A percentile compares a stretch with the other conserved stretches of the same genome.
Conservation (phyloP, 1,140 invertebrate genomes). For the Brachionus manjavacas region DNA sequence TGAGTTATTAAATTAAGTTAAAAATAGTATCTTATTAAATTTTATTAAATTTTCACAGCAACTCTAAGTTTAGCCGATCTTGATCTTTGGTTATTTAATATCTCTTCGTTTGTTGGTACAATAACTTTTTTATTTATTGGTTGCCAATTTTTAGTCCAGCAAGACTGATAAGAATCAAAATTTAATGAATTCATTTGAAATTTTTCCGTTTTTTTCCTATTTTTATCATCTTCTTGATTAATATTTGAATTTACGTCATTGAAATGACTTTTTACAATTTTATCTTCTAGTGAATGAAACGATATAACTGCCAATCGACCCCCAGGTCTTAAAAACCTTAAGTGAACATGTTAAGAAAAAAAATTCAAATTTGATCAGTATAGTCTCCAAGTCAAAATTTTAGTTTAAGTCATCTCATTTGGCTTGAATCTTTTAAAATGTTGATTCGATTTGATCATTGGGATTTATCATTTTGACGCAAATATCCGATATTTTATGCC, state of each 20-base stretch:
- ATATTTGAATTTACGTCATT: constrained; percentile 61
- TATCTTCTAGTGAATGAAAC: constrained; percentile 90
- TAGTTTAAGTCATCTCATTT: too few relatives aligned
- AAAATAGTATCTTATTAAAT: neutral
- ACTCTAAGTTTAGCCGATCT: constrained; percentile 76
- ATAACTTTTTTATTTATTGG: constrained; percentile 76
- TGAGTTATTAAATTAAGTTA: too few relatives aligned
- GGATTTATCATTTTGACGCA: too few relatives aligned
- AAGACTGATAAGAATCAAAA: constrained; percentile 63
- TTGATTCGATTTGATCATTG: too few relatives aligned
- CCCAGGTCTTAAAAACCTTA: constrained; percentile 64
- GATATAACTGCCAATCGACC: constrained; percentile 76
- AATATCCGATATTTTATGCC: too few relatives aligned
- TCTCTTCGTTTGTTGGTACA: constrained; percentile 67
- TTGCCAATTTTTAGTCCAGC: constrained; percentile 69
- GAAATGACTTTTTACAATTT: constrained; percentile 85
- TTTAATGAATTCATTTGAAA: constrained; percentile 41
- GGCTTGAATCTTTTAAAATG: too few relatives aligned
- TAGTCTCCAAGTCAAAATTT: too few relatives aligned
- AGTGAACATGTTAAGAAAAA: neutral
- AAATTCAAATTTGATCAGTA: too few relatives aligned
- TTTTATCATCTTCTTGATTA: neutral
- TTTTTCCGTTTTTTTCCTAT: neutral
- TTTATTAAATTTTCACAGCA: constrained; percentile 25
- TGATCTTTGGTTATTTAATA: constrained; percentile 72